These are phyloP conservation scores for Bucco capensis DNA, from an alignment of 2,113 vertebrate species.

Conservation along the genomic window DNA sequence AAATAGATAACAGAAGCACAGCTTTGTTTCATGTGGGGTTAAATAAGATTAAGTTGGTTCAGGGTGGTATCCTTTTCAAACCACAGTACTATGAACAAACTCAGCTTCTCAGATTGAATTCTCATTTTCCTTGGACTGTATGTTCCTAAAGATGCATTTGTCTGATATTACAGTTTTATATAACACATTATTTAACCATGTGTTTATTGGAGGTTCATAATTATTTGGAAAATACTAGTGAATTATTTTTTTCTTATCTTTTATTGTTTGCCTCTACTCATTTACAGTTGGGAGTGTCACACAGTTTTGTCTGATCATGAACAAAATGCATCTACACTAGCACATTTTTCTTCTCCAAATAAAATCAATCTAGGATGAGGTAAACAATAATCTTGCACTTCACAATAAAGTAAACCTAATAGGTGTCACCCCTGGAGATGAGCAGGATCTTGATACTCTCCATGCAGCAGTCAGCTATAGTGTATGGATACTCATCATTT, in stretches of 20 bases:
- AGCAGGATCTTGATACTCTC: no score
- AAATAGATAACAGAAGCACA: background rate
- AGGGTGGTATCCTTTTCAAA: background rate
- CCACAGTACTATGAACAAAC: background rate
- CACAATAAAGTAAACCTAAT: no score
- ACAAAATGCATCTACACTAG: no score
- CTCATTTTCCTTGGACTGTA: rapidly evolving
- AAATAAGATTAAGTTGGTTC: background rate
- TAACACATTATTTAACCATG: background rate
- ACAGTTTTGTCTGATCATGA: no score
- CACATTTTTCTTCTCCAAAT: no score
- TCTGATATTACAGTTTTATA: background rate
- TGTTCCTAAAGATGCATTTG: background rate
- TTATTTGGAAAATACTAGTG: background rate
- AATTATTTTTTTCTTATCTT: rapidly evolving
- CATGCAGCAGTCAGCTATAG: background rate
- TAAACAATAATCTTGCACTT: no score
- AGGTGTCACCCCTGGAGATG: no score
- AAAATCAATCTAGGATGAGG: no score
- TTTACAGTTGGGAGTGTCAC: background rate
- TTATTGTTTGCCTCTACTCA: background rate
- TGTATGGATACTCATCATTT: background rate
- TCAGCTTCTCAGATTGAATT: background rate
- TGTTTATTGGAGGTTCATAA: background rate
- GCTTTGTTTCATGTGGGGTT: slow-evolving; percentile 39